Conservation (phyloP, 2,113 vertebrate genomes). For the Sclerurus mexicanus region DNA sequence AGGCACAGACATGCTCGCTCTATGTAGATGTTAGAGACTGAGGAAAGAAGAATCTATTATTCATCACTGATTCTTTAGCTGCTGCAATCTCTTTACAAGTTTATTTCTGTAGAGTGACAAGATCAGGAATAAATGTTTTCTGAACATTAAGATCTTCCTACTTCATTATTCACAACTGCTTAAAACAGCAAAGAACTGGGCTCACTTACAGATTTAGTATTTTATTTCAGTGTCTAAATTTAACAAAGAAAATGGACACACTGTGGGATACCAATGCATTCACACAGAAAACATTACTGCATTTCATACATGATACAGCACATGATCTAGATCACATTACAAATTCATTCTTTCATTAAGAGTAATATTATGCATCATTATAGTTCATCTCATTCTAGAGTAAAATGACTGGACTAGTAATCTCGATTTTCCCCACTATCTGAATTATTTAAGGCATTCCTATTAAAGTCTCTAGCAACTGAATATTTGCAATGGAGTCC, state of each 20-base stretch:
- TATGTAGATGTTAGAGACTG: background rate
- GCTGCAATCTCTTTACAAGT: background rate
- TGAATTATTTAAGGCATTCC: background rate
- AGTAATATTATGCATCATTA: background rate
- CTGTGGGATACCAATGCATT: background rate
- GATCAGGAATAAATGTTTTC: background rate
- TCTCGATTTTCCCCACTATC: background rate
- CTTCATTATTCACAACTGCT: background rate
- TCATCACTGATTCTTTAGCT: slow-evolving; percentile 13
- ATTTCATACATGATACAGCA: background rate
- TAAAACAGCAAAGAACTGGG: background rate
- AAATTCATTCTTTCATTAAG: background rate
- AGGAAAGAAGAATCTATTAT: slow-evolving; percentile 34
- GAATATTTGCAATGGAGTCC: background rate
- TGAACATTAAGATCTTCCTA: background rate
- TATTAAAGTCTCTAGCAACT: background rate
- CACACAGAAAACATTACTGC: background rate
- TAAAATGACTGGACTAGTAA: background rate
- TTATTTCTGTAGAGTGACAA: background rate
- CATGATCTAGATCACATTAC: background rate
- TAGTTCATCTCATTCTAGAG: background rate
- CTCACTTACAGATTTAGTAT: background rate
- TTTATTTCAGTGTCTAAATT: background rate
- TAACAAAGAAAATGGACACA: background rate
- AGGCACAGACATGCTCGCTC: background rate